Conservation (phyloP, 2,113 vertebrate genomes). For the Herpetotheres cachinnans region DNA sequence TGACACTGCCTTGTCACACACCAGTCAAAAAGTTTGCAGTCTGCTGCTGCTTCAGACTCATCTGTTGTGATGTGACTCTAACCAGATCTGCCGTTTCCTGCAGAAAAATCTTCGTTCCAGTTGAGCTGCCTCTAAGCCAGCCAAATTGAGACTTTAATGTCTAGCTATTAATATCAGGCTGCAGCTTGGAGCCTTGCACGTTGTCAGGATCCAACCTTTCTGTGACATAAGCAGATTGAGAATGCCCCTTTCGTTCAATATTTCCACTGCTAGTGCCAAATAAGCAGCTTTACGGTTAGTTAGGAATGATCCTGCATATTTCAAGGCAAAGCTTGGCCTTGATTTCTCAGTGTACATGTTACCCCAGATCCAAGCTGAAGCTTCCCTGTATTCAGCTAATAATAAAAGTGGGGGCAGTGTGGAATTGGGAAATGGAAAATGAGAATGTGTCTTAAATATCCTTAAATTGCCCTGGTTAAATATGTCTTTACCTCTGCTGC, state of each 20-base stretch:
- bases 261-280: conserved; percentile 38
- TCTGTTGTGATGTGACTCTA: conserved; percentile 11
- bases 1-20: neutral
- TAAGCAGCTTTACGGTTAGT: conserved; percentile 43
- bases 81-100: conserved; percentile 53
- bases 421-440: conserved; percentile 41
- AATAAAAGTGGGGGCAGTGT: neutral
- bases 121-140: conserved; percentile 13
- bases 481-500: conserved; percentile 25
- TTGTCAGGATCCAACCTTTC: conserved; percentile 22
- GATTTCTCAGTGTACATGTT: conserved; percentile 16
- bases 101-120: conserved; percentile 32
- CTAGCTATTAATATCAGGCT: conserved; percentile 53
- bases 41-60: neutral
- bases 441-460: conserved; percentile 45
- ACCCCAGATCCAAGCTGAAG: conserved; percentile 28
- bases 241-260: conserved; percentile 59
- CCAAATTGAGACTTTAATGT: conserved; percentile 53
- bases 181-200: conserved; percentile 43
- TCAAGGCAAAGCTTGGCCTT: conserved; percentile 14
- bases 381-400: conserved; percentile 38
- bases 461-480: conserved; percentile 31
- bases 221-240: conserved; percentile 57
- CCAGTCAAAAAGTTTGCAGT: neutral
- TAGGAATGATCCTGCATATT: conserved; percentile 54